Percentiles rank a stretch among this genome's conserved stretches.
These are phyloP conservation scores for Antheraea mylitta DNA, from an alignment of 1,140 invertebrate species.

Conservation along the genomic window DNA sequence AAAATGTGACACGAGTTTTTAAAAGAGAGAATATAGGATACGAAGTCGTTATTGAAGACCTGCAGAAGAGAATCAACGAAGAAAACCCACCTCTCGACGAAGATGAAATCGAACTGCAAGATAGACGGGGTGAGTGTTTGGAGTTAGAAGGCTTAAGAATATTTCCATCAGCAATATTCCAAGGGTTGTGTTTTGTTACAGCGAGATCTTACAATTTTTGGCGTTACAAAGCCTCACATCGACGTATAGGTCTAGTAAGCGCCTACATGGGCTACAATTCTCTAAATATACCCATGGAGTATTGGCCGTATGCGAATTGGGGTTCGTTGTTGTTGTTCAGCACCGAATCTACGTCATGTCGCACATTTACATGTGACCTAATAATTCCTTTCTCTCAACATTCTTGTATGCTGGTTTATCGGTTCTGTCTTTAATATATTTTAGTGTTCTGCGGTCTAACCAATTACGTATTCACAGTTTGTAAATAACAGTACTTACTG, in stretches of 20 bases:
- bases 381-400: constrained; percentile 16
- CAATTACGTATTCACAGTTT: constrained; percentile 3
- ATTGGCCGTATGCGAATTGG: constrained; percentile 80
- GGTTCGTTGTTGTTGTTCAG: constrained; percentile 70
- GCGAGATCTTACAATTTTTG: constrained; percentile 79
- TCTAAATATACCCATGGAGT: constrained; percentile 76
- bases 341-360: constrained; percentile 35
- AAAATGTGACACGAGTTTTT: constrained; percentile 78
- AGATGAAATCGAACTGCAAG: constrained; percentile 82
- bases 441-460: background rate
- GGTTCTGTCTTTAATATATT: constrained; percentile 10
- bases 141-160: constrained; percentile 1
- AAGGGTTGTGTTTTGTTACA: constrained; percentile 73
- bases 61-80: constrained; percentile 87
- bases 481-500: constrained; percentile 12
- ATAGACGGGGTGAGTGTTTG: constrained; percentile 83
- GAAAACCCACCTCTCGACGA: constrained; percentile 86
- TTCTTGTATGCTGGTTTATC: constrained; percentile 5
- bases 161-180: constrained; percentile 57
- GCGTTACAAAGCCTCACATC: constrained; percentile 73
- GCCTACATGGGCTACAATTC: constrained; percentile 79
- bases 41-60: constrained; percentile 84
- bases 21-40: constrained; percentile 81
- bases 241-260: constrained; percentile 61
- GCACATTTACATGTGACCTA: constrained; percentile 29